These are phyloP conservation scores for Pterostichus niger DNA, from an alignment of 2,888 invertebrate genomes.

Conservation along the genomic window DNA sequence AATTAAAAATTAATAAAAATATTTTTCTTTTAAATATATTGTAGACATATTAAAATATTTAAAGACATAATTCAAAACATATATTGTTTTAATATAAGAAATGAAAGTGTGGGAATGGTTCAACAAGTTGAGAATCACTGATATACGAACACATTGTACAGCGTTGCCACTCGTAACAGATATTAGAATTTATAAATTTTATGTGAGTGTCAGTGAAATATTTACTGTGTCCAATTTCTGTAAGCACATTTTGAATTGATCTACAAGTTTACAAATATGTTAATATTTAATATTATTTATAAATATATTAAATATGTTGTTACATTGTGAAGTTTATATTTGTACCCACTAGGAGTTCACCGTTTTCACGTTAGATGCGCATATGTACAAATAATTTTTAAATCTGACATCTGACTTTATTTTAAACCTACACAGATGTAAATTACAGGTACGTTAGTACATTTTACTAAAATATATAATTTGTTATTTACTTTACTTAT, in stretches of 20 bases:
- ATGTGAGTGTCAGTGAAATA: slow-evolving; percentile 5
- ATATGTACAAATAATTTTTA: slow-evolving; percentile 46
- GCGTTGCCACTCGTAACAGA: slow-evolving; percentile 16
- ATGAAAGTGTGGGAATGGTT: too few species aligned
- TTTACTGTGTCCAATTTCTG: slow-evolving; percentile 13
- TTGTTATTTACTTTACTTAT: slow-evolving; percentile 5
- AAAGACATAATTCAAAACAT: too few species aligned
- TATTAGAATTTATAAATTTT: background rate
- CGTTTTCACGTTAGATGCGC: slow-evolving; percentile 54
- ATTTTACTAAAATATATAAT: slow-evolving; percentile 16
- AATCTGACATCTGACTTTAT: slow-evolving; percentile 60
- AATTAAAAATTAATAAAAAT: too few species aligned
- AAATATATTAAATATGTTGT: background rate
- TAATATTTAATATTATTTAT: background rate
- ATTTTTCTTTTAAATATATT: too few species aligned
- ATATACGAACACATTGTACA: slow-evolving; percentile 10
- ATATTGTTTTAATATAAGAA: too few species aligned
- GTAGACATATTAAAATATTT: too few species aligned
- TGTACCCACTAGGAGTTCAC: slow-evolving; percentile 42
- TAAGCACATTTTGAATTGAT: background rate
- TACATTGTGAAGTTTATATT: slow-evolving; percentile 23
- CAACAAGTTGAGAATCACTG: background rate
- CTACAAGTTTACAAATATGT: slow-evolving; percentile 10
- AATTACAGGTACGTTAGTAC: slow-evolving; percentile 49
- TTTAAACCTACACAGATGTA: slow-evolving; percentile 56